Percentiles rank a stretch among this genome's conserved stretches.
Evolutionary conservation across 2,797 vertebrate genomes (phyloP).

Genomic region (Pyrocephalus nanus): DNA sequence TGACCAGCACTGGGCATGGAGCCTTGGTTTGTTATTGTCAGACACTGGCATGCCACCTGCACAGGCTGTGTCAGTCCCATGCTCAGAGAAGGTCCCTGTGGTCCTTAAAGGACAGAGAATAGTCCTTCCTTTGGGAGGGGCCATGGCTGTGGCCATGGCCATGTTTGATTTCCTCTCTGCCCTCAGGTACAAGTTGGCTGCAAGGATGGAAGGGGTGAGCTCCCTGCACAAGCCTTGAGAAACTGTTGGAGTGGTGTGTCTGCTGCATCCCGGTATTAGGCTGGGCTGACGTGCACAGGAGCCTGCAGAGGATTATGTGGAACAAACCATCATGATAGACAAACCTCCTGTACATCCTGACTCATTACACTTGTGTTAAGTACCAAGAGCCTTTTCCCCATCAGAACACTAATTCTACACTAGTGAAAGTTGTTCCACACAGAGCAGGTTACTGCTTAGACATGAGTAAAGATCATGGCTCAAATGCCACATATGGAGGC

Average conservation of each 20-base stretch:
- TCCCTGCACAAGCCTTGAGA: not conserved
- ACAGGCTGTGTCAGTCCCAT: not conserved
- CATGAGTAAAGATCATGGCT: not conserved
- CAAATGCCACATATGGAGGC: not conserved
- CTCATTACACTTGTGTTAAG: not conserved
- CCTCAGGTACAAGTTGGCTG: not conserved
- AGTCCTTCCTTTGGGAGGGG: not conserved
- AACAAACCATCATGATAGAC: not conserved
- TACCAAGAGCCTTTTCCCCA: not conserved
- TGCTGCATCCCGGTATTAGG: not conserved
- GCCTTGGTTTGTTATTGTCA: not conserved
- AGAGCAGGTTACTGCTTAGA: not conserved
- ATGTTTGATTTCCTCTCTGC: not conserved
- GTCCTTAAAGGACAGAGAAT: not conserved
- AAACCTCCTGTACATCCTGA: not conserved
- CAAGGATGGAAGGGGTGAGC: not conserved
- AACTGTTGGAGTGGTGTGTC: accelerated
- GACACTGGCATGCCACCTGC: accelerated
- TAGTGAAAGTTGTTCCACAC: not conserved
- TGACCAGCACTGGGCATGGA: accelerated
- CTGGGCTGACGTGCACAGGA: not conserved
- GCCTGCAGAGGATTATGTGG: not conserved
- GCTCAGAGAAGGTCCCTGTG: not conserved
- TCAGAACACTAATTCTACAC: not conserved
- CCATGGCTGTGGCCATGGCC: not conserved